A percentile compares a stretch with the other conserved stretches of the same genome.
Evolutionary conservation across 2,888 invertebrate species (phyloP).

Genomic region (Eustalomyia histrio): DNA sequence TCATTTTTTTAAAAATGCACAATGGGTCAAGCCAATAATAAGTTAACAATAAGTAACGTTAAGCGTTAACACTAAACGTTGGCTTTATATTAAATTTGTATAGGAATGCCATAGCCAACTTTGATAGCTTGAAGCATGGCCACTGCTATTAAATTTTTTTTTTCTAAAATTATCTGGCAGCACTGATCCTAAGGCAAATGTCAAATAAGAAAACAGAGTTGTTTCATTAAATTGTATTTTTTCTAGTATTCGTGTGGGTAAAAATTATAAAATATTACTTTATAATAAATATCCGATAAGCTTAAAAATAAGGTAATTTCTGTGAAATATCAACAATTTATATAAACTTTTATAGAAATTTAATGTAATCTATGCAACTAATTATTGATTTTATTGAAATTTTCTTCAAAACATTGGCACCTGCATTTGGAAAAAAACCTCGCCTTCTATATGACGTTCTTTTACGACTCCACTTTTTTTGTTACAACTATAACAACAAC

Average conservation of each 20-base stretch:
- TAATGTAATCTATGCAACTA: not conserved
- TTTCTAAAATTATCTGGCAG: too few species aligned
- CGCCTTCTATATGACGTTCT: conserved; percentile 58
- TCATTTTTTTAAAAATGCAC: too few species aligned
- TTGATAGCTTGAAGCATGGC: too few species aligned
- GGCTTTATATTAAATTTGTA: too few species aligned
- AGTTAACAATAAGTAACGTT: too few species aligned
- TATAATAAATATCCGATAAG: conserved; percentile 25
- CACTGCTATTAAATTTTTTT: too few species aligned
- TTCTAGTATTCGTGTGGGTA: conserved; percentile 49
- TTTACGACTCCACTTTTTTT: conserved; percentile 29
- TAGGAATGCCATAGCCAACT: too few species aligned
- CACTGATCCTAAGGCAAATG: too few species aligned
- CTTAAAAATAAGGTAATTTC: conserved; percentile 48
- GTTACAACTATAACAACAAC: conserved; percentile 50
- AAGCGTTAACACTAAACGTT: too few species aligned
- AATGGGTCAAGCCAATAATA: too few species aligned
- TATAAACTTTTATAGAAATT: not conserved
- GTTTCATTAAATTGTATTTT: conserved; percentile 26
- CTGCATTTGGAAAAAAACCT: conserved; percentile 56
- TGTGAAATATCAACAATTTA: conserved; percentile 16
- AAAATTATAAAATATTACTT: conserved; percentile 33
- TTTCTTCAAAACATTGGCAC: conserved; percentile 50
- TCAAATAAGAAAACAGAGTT: conserved; percentile 37
- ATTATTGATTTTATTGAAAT: conserved; percentile 10